These are phyloP conservation scores for Tachuris rubrigastra DNA, from an alignment of 2,113 vertebrate species.

Conservation along the genomic window DNA sequence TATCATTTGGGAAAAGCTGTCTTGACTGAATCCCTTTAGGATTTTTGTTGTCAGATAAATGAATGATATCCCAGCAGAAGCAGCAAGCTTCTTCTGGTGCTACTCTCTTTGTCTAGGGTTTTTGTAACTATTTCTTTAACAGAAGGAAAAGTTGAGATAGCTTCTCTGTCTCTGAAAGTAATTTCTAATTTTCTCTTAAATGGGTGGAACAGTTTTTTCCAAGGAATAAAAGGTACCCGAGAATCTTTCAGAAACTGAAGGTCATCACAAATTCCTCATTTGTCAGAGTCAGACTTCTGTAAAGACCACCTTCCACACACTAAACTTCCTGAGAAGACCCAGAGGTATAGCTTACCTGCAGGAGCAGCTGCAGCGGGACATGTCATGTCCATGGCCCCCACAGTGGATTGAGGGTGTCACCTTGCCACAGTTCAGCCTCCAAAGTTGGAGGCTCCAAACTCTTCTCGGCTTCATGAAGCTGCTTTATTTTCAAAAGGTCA, in stretches of 20 bases:
- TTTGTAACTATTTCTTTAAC: background rate
- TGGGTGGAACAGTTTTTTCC: background rate
- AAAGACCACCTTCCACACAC: background rate
- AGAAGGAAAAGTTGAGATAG: background rate
- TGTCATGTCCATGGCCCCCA: background rate
- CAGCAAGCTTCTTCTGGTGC: background rate
- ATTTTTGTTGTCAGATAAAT: background rate
- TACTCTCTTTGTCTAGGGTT: background rate
- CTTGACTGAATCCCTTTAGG: background rate
- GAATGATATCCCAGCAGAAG: background rate
- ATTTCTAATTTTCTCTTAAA: background rate
- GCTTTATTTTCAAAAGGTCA: background rate
- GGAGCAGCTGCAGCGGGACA: background rate
- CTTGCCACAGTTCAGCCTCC: background rate
- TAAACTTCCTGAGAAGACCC: background rate
- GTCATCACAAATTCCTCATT: background rate
- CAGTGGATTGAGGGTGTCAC: rapidly evolving
- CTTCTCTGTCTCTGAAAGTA: background rate
- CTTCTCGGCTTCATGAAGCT: background rate
- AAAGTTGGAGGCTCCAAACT: background rate
- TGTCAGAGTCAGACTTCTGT: background rate
- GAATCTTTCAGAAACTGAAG: background rate
- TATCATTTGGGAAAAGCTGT: background rate
- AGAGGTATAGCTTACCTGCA: background rate
- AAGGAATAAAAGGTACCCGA: background rate